Base-by-base conservation (phyloP, 2,113 vertebrate species). In the Menidia beryllina region DNA sequence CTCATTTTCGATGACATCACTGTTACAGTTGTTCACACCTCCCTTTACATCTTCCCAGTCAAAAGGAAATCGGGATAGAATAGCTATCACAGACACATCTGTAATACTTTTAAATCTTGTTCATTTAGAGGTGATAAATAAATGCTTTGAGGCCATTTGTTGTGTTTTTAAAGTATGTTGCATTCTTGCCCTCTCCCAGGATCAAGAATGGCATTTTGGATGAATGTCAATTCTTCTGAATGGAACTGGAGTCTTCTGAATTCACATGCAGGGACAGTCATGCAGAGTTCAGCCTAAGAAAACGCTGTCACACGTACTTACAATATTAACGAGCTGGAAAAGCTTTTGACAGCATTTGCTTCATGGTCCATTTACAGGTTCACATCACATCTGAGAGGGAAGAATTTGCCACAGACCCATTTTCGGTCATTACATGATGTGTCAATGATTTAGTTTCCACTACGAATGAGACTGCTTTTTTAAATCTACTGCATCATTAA, bases 1-100 rank as follows among this genome's bases (percentile, higher is more conserved):
- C 66, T 76, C 38, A 0, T 71, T 77, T 69, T 69, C 75, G 49
- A 66, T 67, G 27, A 55, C 34, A 56, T 77, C 51, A 47, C 59
- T 67, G 72, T 58, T 58, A 77, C 52, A n/a, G 36, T 45, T 56
- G 51, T 34, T 63, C 52, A 47, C n/a, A 23, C 20, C 25, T 58
- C 39, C 38, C 49, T 26, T 30, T 47, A 43, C 11, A 56, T 27
- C 25, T 68, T 53, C 24, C 39, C 45, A 53, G 36, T 19, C 47
- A 45, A 47, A 27, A 21, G 11, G 26, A 30, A 27, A 72, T 34
- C 73, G 43, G 48, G 24, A 47, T 62, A 48, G 60, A 81, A 55
- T 70, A 34, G 53, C 72, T n/a, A 23, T 59, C 20, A 57, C 34
- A 38, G 65, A 71, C 25, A 71, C 17, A 43, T 21, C 11, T 47